phyloP scores from a whole-genome alignment of 2,888 invertebrate species.

The Epinotia ramella region DNA sequence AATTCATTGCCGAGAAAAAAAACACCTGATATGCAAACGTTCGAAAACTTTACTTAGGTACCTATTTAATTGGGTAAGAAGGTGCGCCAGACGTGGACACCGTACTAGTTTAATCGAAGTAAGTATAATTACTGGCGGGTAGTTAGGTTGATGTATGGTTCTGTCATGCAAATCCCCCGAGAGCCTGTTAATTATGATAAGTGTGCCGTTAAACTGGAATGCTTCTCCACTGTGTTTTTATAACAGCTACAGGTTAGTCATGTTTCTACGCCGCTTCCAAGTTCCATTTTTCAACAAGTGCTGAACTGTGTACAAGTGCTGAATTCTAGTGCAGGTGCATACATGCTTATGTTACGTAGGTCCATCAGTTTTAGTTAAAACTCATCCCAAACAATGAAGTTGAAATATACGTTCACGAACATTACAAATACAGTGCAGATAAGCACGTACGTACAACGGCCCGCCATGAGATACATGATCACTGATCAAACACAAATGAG shows the following conservation, averaged over 20 bases:
- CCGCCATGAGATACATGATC: constrained; percentile 51
- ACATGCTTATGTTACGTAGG: not conserved
- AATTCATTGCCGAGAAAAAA: no score
- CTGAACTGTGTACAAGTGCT: not conserved
- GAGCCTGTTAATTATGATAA: constrained; percentile 63
- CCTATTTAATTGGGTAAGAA: not conserved
- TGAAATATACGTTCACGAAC: not conserved
- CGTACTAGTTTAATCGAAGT: not conserved
- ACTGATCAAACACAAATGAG: constrained; percentile 65
- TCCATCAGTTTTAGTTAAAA: not conserved
- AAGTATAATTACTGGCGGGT: constrained; percentile 17
- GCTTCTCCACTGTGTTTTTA: not conserved
- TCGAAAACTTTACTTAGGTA: not conserved
- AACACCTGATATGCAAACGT: not conserved
- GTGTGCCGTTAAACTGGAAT: constrained; percentile 45
- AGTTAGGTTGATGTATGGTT: constrained; percentile 40
- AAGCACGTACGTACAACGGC: constrained; percentile 13
- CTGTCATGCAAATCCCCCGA: constrained; percentile 59
- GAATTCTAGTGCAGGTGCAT: not conserved
- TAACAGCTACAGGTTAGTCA: not conserved
- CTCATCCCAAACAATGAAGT: not conserved
- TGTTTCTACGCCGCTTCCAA: not conserved
- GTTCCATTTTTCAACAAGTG: not conserved
- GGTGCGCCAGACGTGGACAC: not conserved
- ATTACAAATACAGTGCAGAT: constrained; percentile 17